Base-by-base conservation (phyloP, 2,113 vertebrate genomes). In the Crotalus tigris region DNA sequence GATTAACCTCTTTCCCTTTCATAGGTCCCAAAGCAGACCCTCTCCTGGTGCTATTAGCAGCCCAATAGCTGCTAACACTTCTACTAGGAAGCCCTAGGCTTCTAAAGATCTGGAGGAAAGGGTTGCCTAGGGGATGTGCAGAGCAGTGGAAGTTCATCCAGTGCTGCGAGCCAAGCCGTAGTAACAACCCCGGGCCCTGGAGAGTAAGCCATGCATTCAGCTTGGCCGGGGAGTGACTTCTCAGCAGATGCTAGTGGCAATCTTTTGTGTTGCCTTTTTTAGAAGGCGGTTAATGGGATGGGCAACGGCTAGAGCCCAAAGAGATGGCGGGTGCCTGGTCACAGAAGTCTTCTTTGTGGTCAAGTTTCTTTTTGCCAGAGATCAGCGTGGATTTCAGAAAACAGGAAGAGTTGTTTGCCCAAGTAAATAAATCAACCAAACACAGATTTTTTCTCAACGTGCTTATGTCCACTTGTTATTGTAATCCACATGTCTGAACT, bases 41-140 rank as follows among this genome's bases (percentile, higher is more conserved):
- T 19, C 1, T 23, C 26, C 51, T 61, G 49, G 51, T 46, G 17
- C 49, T 88, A 13, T 7, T 12, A 51, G 10, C n/a, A 92, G 57
- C 46, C 33, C 1, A 19, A 10, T 44, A 44, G 3, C 39, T 81
- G 15, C 75, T 81, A 10, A 39, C 33, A 55, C 59, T 33, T 51
- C 23, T 44, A 2, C 64, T n/a, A 87, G 23, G 10, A 53, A 88
- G 85, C 51, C 39, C 53, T 33, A 69, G 85, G 87, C 59, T 44
- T 55, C 17, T 57, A 57, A 81, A 24, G 21, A 51, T 49, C 85
- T 24, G 21, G 91, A 39, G 51, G 87, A 44, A 26, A n/a, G 61
- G 61, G 87, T 92, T 92, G 69, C 85, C 91, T 57, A 89, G 91
- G 91, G 91, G 51, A 88, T 89, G 61, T 89, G 87, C 91, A 75